Conservation (phyloP, 2,797 vertebrate genomes). For the Cynodonichthys magdalenae region DNA sequence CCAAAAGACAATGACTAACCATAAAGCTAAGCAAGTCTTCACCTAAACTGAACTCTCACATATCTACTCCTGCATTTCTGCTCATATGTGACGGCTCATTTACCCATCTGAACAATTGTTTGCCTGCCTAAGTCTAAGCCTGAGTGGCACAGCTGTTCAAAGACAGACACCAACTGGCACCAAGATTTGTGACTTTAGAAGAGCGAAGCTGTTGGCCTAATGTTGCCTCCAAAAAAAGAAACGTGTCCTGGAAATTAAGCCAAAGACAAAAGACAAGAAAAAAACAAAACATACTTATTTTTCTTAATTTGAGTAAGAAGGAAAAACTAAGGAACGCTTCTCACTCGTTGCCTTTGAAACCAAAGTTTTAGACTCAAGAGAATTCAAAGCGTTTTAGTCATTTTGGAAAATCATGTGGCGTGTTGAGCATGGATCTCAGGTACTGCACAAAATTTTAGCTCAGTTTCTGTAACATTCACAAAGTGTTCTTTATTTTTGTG, state of each 20-base stretch:
- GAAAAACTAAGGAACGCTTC: too few relatives aligned
- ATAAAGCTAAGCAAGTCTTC: conserved; percentile 10
- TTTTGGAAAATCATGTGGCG: too few relatives aligned
- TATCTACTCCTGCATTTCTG: conserved; percentile 29
- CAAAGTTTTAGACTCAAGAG: too few relatives aligned
- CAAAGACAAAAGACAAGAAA: not conserved
- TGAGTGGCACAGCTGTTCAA: conserved; percentile 65
- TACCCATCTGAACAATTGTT: conserved; percentile 59
- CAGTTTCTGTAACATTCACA: too few relatives aligned
- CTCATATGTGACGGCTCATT: conserved; percentile 40
- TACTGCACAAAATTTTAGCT: too few relatives aligned
- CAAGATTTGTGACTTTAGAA: conserved; percentile 47
- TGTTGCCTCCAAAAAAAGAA: conserved; percentile 24
- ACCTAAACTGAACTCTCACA: conserved; percentile 15
- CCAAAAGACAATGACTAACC: conserved; percentile 24
- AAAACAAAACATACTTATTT: not conserved
- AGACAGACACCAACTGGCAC: conserved; percentile 62
- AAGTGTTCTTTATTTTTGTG: too few relatives aligned
- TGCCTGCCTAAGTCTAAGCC: conserved; percentile 42
- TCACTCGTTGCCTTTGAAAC: too few relatives aligned
- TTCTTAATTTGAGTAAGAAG: not conserved
- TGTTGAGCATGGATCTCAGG: too few relatives aligned
- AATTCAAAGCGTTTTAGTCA: too few relatives aligned
- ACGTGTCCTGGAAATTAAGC: conserved; percentile 19
- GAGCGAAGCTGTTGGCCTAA: conserved; percentile 27